phyloP scores from a whole-genome alignment of 1,140 invertebrate genomes.

The Bradysia coprophila region DNA sequence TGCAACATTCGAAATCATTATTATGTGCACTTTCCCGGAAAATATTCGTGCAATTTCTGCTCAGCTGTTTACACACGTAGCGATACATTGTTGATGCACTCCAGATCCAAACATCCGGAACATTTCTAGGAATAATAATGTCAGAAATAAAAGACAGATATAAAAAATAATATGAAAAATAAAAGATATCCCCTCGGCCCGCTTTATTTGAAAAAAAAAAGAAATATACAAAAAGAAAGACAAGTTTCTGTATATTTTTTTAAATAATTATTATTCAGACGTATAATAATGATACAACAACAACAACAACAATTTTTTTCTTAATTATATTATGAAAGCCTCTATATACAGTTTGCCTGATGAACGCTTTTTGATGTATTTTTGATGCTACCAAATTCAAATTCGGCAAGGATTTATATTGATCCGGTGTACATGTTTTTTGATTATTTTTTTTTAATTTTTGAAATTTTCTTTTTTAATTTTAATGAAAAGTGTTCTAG shows the following conservation, averaged over 20 bases:
- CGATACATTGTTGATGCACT: slow-evolving; percentile 40
- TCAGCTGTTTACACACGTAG: slow-evolving; percentile 42
- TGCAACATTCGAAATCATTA: slow-evolving; percentile 47
- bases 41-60: slow-evolving; percentile 39
- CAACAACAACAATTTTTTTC: too few relatives aligned
- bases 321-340: not conserved
- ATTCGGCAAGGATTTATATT: not conserved
- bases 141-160: too few relatives aligned
- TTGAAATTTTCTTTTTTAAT: too few relatives aligned
- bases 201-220: not conserved
- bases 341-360: not conserved
- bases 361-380: not conserved
- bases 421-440: not conserved
- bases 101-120: slow-evolving; percentile 39
- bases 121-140: not conserved
- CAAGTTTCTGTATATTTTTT: too few relatives aligned
- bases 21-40: slow-evolving; percentile 44
- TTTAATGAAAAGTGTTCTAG: not conserved
- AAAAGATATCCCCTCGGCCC: not conserved
- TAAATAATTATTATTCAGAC: not conserved
- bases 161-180: too few relatives aligned
- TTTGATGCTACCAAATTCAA: not conserved
- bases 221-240: too few relatives aligned
- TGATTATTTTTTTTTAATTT: too few relatives aligned
- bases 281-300: too few relatives aligned